Evolutionary conservation across 2,888 invertebrate species (phyloP), one percentile per base, ranked within the genome.

Genomic region (Melanostoma mellinum): DNA sequence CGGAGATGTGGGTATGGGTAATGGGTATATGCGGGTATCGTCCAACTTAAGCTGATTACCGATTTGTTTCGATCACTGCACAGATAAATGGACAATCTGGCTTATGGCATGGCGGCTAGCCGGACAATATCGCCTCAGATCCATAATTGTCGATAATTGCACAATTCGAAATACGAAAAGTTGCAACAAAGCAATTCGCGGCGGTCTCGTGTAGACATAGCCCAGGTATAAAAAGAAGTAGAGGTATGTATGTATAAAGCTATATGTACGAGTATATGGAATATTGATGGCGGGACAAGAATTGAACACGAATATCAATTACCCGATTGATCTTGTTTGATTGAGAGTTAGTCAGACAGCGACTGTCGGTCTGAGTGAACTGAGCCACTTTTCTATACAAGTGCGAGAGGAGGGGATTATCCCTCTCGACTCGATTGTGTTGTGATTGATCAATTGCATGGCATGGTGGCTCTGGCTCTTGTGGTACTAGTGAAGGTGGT

Each of bases 61-160:
- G 75, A 84, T 84, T 84, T 78, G 84, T 75, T 84, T 79, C 84
- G 79, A 84, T 84, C 60, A 71, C 38, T 79, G 56, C 74, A 58
- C 73, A 84, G 79, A 84, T 84, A 77, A 67, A 73, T 72, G 53
- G 71, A 6, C 40, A 76, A 76, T 76, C 65, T 50, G 50, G 50
- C 74, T 73, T 61, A 68, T 73, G 40, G 9, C 46, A 40, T 42
- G 46, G n/a, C 33, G 50, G 58, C 69, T 48, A 44, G 63, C 73
- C 69, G 71, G 69, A 55, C 78, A 69, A 65, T 69, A 82, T 78
- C 69, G 38, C 69, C 44, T 48, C 42, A 44, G 71, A 79, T 79
- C 71, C 69, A 79, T 79, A 84, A 84, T 84, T 84, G 79, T 84
- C 79, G 84, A 84, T 84, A 79, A 84, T 84, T 84, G 84, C 79